Percentiles rank a stretch among this genome's conserved stretches.
phyloP scores from a whole-genome alignment of 2,888 invertebrate genomes.

The Agrochola lota region DNA sequence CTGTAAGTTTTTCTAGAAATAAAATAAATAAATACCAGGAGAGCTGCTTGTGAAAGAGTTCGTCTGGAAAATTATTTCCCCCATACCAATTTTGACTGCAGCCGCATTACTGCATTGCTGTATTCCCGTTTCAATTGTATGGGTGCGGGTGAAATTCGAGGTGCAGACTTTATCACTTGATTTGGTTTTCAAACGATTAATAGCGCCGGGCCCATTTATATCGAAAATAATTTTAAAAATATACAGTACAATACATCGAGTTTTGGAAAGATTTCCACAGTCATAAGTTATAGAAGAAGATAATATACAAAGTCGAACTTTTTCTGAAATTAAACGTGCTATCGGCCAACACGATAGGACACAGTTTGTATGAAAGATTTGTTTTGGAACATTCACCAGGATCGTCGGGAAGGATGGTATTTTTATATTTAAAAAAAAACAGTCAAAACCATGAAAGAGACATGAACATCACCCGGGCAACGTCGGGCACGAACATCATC shows the following conservation, averaged over 20 bases:
- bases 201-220: background rate
- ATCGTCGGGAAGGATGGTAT: no score
- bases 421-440: no score
- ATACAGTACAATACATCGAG: no score
- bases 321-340: background rate
- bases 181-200: background rate
- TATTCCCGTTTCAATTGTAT: slow-evolving; percentile 5
- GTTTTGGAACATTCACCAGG: no score
- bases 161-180: background rate
- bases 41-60: background rate
- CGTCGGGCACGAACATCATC: no score
- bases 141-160: background rate
- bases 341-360: no score
- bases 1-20: no score
- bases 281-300: background rate
- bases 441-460: no score
- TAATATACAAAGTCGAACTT: background rate
- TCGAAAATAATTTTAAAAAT: background rate
- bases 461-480: no score
- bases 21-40: no score
- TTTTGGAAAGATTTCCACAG: background rate
- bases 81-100: background rate
- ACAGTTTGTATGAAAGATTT: no score
- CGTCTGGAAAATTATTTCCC: background rate
- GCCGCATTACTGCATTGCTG: slow-evolving; percentile 42